Evolutionary conservation across 2,797 vertebrate genomes (phyloP).

Genomic region (Podargus strigoides): DNA sequence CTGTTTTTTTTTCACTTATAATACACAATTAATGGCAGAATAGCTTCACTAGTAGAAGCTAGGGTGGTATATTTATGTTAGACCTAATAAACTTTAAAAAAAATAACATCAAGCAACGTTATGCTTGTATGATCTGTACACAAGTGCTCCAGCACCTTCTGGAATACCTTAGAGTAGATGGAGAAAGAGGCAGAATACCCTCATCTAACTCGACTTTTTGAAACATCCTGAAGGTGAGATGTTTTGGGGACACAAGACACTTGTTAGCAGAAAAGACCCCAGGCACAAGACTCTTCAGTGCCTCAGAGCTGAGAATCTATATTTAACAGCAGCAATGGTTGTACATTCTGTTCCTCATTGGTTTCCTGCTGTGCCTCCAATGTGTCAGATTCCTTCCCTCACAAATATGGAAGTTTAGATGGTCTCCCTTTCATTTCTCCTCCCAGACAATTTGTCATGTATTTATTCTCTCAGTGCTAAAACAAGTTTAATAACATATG

Average conservation of each 20-base stretch:
- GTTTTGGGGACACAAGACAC: background rate
- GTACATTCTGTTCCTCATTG: slow-evolving; percentile 31
- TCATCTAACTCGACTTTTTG: background rate
- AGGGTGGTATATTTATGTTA: background rate
- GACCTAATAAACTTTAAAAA: background rate
- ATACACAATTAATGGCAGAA: background rate
- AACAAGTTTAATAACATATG: background rate
- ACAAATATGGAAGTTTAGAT: slow-evolving; percentile 12
- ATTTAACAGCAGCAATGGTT: background rate
- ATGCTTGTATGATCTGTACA: background rate
- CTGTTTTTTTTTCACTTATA: background rate
- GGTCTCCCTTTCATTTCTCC: slow-evolving; percentile 11
- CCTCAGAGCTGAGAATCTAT: background rate
- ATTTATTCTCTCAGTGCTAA: background rate
- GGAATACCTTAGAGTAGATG: background rate
- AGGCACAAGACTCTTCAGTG: background rate
- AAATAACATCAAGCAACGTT: background rate
- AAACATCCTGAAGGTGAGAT: background rate
- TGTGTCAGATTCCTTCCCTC: background rate
- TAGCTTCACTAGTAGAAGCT: background rate
- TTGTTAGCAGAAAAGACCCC: background rate
- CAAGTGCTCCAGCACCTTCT: background rate
- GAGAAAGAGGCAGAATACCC: background rate
- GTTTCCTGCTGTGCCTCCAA: slow-evolving; percentile 44
- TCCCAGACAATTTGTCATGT: background rate